phyloP scores from a whole-genome alignment of 1,140 invertebrate genomes.

The Rhynchophorus ferrugineus region DNA sequence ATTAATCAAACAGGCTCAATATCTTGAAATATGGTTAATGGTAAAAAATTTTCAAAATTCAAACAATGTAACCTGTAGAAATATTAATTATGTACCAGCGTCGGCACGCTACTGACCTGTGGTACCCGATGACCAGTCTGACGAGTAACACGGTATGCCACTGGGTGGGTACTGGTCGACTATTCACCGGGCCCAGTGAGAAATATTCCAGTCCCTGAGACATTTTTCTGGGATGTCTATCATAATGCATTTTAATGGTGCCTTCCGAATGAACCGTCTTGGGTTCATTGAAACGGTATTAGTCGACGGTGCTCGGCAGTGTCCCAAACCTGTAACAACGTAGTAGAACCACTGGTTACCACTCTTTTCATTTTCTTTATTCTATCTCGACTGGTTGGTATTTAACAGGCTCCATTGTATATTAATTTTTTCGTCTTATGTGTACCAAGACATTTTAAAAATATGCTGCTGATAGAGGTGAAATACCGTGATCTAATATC shows the following conservation, averaged over 20 bases:
- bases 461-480: too few species aligned
- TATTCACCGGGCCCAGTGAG: neutral
- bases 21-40: too few species aligned
- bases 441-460: too few species aligned
- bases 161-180: neutral
- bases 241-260: conserved; percentile 1
- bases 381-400: too few species aligned
- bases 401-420: too few species aligned
- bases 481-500: too few species aligned
- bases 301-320: neutral
- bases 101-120: neutral
- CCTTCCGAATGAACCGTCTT: neutral
- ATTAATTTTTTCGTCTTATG: too few species aligned
- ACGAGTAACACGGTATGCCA: neutral
- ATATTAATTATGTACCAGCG: neutral
- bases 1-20: neutral
- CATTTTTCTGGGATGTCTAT: neutral
- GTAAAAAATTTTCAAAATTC: too few species aligned
- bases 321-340: too few species aligned
- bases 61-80: neutral
- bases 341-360: too few species aligned
- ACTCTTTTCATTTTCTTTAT: too few species aligned
- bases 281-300: neutral
- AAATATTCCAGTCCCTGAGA: neutral
- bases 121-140: neutral